These are phyloP conservation scores for Lacerta bilineata DNA, from an alignment of 2,797 vertebrate species.

Conservation along the genomic window DNA sequence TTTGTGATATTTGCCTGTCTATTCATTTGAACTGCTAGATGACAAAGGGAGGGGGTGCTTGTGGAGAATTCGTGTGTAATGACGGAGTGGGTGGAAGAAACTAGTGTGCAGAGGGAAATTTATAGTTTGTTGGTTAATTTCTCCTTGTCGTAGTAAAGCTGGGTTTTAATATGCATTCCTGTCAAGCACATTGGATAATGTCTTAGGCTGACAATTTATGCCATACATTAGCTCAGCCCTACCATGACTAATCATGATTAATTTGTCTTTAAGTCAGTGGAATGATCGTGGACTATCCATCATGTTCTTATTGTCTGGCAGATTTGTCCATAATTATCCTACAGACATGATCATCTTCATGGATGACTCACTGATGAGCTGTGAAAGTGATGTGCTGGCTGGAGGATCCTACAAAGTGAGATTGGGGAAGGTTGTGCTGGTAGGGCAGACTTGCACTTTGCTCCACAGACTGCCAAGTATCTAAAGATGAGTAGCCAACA, in stretches of 20 bases:
- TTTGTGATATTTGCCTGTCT: not conserved
- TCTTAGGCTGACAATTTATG: slow-evolving; percentile 41
- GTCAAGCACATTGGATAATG: slow-evolving; percentile 1
- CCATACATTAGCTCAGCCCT: slow-evolving; percentile 15
- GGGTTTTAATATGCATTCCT: not conserved
- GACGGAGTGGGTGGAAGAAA: slow-evolving; percentile 25
- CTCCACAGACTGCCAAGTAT: not conserved
- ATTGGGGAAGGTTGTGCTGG: no score
- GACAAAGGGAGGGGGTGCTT: slow-evolving; percentile 28
- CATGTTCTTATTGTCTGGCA: slow-evolving; percentile 29
- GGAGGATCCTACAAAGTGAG: not conserved
- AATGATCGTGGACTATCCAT: not conserved
- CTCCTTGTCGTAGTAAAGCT: not conserved
- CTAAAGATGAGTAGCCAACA: not conserved
- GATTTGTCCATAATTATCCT: slow-evolving; percentile 25
- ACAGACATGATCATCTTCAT: slow-evolving; percentile 36
- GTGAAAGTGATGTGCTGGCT: slow-evolving; percentile 10
- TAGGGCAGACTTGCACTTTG: not conserved
- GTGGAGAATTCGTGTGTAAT: slow-evolving; percentile 27
- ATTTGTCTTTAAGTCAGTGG: slow-evolving; percentile 3
- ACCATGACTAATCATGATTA: slow-evolving; percentile 31
- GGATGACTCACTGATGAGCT: slow-evolving; percentile 28
- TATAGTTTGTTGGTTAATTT: slow-evolving; percentile 25
- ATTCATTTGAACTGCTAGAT: not conserved
- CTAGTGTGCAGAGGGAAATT: not conserved